Evolutionary conservation across 2,888 invertebrate species (phyloP), one percentile per base, ranked within the genome.

Genomic region (Tethea ocularis): DNA sequence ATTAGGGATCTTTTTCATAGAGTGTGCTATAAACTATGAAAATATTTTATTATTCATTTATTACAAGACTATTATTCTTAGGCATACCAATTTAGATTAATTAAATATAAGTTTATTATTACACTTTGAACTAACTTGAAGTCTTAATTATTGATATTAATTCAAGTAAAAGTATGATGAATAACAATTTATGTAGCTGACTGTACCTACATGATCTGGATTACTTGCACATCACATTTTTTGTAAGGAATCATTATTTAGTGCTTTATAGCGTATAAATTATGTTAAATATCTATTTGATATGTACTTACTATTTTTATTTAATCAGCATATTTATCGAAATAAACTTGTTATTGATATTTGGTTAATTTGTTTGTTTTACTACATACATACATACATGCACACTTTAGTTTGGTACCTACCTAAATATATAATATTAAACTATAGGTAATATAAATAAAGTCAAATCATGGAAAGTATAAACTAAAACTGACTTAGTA

Each of bases 271-370:
- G 75, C 80, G 62, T 55, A 60, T 60, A 29, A 8, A 26, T 26
- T 26, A 29, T 29, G 29, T 80, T 79, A 78, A 80, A 69, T 84
- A 86, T 87, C 72, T 84, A 83, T 82, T 75, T 79, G 74, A 76
- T 82, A 84, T 80, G 76, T 86, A 83, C 81, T 82, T 85, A 82
- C 66, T 83, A 80, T 80, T 84, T 79, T 78, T 78, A 81, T 80
- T 82, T 81, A 82, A 87, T 88, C 78, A 80, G 83, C 84, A 85
- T 82, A 86, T 88, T 83, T 90, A 88, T 88, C 79, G 77, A 86
- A 91, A 88, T 89, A 89, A 91, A 91, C 82, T 88, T 90, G 90
- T 90, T 91, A 89, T 80, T 80, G 76, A 87, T 87, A 84, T 84
- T 86, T 86, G 85, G 84, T 89, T 80, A 75, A 72, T 78, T 84